Evolutionary conservation across 64 coral and sea anemone genomes (phyloP), one percentile per base, ranked within the genome.

Genomic region (Hydrozoanthus tunicans): DNA sequence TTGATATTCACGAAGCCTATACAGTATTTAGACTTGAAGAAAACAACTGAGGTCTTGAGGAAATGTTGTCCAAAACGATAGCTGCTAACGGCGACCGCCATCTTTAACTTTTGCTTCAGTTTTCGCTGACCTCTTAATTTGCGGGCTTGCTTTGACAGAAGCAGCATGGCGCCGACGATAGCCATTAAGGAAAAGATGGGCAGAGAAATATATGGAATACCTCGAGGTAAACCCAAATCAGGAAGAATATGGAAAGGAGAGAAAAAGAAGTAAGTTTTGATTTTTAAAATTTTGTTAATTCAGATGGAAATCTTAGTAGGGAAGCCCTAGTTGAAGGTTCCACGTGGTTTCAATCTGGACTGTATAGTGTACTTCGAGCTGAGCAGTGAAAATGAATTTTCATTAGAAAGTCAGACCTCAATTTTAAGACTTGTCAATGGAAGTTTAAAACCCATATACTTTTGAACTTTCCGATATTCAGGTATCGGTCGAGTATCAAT

Each of bases 221-320:
- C 97, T 3, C 84, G 94, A 61, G 97, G 97, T 81, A 96, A 89
- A 88, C 97, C 97, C 15, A 99, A 99, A 79, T 99, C 97, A 85
- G 97, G 97, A 85, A 80, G 97, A 77, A 58, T 99, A 25, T 99
- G 97, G 97, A 99, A 99, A 68, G 95, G 94, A 52, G 97, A 96
- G 10, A 95, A 95, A 54, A 83, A 90, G 82, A 99, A 93, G 97
- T 99, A 85, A 92, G 94, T 85, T 17, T 73, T 65, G 23, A 20
- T 4, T 6, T 13, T 26, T 9, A 66, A 23, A 23, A 25, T 86
- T 70, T n/a, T 25, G 11, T 12, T 20, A 24, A 12, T 0, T 6
- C 20, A 71, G 23, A 43, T 43, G 3, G 15, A 25, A 71, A 25
- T 23, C n/a, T 2, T 24, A 15, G 15, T 25, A 43, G 32, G n/a